A percentile compares a stretch with the other conserved stretches of the same genome.
Conservation (phyloP, 2,888 invertebrate species). For the Uloborus plumipes region DNA sequence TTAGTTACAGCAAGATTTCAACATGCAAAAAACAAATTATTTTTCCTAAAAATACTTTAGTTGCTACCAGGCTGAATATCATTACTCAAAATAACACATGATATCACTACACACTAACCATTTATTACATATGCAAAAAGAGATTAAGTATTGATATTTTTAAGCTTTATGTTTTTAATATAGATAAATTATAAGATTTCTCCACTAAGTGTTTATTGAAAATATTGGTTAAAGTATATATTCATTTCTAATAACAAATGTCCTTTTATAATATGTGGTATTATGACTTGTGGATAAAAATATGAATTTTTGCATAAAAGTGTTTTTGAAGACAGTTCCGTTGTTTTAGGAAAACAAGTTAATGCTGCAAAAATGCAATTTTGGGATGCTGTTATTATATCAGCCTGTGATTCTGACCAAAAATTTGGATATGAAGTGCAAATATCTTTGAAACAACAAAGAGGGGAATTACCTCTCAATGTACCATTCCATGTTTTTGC, state of each 20-base stretch:
- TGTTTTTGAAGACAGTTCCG: background rate
- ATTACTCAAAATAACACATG: no score
- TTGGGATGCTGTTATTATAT: conserved; percentile 73
- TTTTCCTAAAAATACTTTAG: no score
- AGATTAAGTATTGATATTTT: background rate
- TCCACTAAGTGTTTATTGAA: no score
- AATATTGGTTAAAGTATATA: no score
- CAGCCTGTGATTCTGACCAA: conserved; percentile 72
- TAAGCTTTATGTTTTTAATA: background rate
- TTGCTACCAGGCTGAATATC: no score
- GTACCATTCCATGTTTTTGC: conserved; percentile 70
- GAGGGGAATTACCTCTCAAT: conserved; percentile 70
- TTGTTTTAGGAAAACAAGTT: conserved; percentile 28
- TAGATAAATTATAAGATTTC: no score
- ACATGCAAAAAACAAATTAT: no score
- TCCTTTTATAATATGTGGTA: background rate
- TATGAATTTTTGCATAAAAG: background rate
- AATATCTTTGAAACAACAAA: conserved; percentile 69
- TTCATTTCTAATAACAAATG: no score
- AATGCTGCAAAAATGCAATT: conserved; percentile 17
- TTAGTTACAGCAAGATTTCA: no score
- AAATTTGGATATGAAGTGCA: conserved; percentile 71
- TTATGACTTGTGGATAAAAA: background rate
- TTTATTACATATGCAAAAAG: background rate
- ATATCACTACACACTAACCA: no score